phyloP scores from a whole-genome alignment of 2,888 invertebrate species.

The Perithous albicinctus region DNA sequence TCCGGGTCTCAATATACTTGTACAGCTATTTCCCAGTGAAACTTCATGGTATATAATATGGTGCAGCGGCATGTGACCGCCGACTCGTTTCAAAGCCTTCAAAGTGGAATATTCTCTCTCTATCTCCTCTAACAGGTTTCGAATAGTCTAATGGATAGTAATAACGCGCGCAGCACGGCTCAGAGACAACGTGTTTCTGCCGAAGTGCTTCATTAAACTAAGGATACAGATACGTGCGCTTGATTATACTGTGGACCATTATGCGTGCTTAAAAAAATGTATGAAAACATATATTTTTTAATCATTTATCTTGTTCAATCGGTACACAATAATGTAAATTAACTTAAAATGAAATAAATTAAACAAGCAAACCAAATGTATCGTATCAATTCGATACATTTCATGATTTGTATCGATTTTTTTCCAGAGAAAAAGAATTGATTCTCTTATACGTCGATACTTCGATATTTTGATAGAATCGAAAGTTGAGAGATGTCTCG shows the following conservation, averaged over 20 bases:
- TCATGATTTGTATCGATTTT: too few species aligned
- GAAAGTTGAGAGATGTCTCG: too few species aligned
- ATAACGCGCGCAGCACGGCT: neutral
- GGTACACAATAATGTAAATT: neutral
- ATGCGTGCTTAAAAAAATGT: neutral
- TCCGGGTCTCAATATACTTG: neutral
- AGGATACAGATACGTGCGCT: neutral
- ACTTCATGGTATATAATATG: conserved; percentile 19
- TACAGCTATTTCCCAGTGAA: conserved; percentile 3
- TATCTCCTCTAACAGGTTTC: conserved; percentile 9
- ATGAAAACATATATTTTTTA: neutral
- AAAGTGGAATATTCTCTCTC: conserved; percentile 23
- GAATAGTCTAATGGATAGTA: conserved; percentile 35
- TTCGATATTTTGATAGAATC: too few species aligned
- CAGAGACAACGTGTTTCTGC: neutral
- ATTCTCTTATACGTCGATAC: too few species aligned
- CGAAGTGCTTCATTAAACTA: conserved; percentile 18
- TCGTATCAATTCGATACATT: too few species aligned
- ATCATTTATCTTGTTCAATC: neutral
- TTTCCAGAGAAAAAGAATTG: too few species aligned
- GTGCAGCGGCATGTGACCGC: neutral
- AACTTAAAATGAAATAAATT: neutral
- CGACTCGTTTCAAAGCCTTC: conserved; percentile 28
- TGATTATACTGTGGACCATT: neutral
- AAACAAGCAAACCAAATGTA: too few species aligned